Conservation (phyloP, 2,797 vertebrate species). For the Potorous gilbertii region DNA sequence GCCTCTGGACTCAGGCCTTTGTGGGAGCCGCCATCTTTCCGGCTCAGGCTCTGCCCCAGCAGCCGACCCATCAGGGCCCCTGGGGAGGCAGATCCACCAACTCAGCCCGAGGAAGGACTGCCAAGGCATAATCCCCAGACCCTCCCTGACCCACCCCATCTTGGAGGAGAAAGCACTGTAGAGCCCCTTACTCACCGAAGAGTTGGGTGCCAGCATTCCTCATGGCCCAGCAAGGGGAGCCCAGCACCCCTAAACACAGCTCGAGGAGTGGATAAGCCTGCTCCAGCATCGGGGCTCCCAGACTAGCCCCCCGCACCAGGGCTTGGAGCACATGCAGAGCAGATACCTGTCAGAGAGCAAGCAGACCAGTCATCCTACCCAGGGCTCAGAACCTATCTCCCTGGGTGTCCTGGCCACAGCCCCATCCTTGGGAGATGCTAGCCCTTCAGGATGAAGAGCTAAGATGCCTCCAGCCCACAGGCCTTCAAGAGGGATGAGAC, state of each 20-base stretch:
- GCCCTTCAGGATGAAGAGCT: too few species aligned
- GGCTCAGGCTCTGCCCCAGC: slow-evolving; percentile 88
- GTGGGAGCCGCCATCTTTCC: slow-evolving; percentile 78
- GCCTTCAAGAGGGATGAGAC: too few species aligned
- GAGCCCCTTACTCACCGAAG: slow-evolving; percentile 87
- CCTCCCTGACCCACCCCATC: slow-evolving; percentile 12
- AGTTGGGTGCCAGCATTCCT: slow-evolving; percentile 95
- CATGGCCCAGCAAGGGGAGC: slow-evolving; percentile 94
- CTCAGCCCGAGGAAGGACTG: neutral
- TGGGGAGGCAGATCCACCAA: slow-evolving; percentile 64
- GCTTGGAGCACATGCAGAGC: slow-evolving; percentile 93
- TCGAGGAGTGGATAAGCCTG: slow-evolving; percentile 85
- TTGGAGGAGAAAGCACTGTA: too few species aligned
- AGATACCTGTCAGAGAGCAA: slow-evolving; percentile 86
- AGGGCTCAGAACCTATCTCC: too few species aligned
- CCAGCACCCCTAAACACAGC: slow-evolving; percentile 87
- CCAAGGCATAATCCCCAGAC: neutral
- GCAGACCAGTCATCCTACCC: too few species aligned
- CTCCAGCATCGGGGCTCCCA: slow-evolving; percentile 86
- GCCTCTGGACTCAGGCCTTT: slow-evolving; percentile 87
- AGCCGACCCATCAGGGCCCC: slow-evolving; percentile 90
- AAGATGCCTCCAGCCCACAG: too few species aligned
- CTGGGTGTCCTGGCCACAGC: neutral
- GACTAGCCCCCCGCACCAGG: slow-evolving; percentile 87
- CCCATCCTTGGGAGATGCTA: too few species aligned